Conservation (phyloP, 2,888 invertebrate species). For the Eristalinus aeneus region DNA sequence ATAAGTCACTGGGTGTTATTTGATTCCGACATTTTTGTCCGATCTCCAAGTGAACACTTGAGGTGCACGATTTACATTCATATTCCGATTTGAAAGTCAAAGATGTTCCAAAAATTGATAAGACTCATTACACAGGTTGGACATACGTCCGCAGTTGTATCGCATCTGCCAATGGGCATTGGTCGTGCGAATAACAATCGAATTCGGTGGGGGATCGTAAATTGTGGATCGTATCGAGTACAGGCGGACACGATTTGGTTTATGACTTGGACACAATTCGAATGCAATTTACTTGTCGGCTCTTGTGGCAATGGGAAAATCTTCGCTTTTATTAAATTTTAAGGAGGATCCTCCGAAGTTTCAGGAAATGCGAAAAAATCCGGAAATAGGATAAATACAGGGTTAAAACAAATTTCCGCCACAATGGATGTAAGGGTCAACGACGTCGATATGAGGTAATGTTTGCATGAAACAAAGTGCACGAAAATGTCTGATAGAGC, state of each 20-base stretch:
- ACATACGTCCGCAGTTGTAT: neutral
- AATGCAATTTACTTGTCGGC: conserved; percentile 33
- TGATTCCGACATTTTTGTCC: conserved; percentile 63
- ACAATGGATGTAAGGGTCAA: too few relatives aligned
- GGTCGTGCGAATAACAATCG: conserved; percentile 45
- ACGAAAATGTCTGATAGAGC: too few relatives aligned
- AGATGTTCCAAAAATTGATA: conserved; percentile 34
- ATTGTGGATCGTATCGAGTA: conserved; percentile 27
- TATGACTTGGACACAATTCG: conserved; percentile 11
- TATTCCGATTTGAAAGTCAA: conserved; percentile 48
- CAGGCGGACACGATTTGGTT: conserved; percentile 41
- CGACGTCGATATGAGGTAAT: too few relatives aligned
- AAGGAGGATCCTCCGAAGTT: too few relatives aligned
- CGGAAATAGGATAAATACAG: too few relatives aligned
- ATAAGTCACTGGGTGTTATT: conserved; percentile 67
- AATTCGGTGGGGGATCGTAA: conserved; percentile 58
- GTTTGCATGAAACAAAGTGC: too few relatives aligned
- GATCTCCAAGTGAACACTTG: conserved; percentile 39
- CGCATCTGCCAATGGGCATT: neutral
- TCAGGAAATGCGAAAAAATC: too few relatives aligned
- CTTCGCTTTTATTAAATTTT: too few relatives aligned
- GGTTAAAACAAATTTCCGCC: too few relatives aligned
- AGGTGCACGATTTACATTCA: conserved; percentile 10
- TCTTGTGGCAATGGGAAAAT: neutral
- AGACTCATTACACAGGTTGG: neutral